Base-by-base conservation (phyloP, 2,797 vertebrate species). In the Cyclura pinguis region DNA sequence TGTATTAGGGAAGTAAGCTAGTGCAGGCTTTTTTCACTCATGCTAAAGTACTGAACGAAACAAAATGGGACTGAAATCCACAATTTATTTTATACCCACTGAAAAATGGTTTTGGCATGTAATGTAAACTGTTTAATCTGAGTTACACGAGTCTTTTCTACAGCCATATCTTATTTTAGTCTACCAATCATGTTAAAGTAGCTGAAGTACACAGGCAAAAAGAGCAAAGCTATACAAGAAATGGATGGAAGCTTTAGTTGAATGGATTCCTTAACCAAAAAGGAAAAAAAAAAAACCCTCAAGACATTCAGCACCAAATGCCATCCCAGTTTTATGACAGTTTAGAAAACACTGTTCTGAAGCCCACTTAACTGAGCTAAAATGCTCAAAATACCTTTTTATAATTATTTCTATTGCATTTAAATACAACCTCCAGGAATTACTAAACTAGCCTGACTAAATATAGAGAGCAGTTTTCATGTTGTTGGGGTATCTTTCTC, bases 371-470 rank as follows among this genome's bases (percentile, higher is more conserved):
- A 96, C 91, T 92, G 93, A 96, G 94, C n/a, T 47, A 91, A 94
- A 59, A 92, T 91, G 42, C 67, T 35, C 80, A 32, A 86, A 86
- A 94, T 93, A 95, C 89, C 24, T 95, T 95, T 92, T 93, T 84
- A 90, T 88, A 95, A 96, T 96, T 94, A 94, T 96, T 97, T 97
- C 96, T 96, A 96, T 93, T 94, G 91, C 94, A 91, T 93, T 95
- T 92, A 94, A 96, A 96, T 92, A 96, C 94, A 88, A 92, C 93
- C 92, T 96, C 94, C 89, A 95, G 95, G 93, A 96, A 96, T 95
- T 93, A 94, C 93, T 96, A 92, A 97, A 93, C 95, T 91, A 92
- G 93, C 90, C 92, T 96, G 93, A 96, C 96, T 97, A 98, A 98
- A 98, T 96, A 98, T 97, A 97, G 96, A 91, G 91, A 94, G 86